Base-by-base conservation (phyloP, 2,113 vertebrate genomes). In the Pluvialis apricaria region DNA sequence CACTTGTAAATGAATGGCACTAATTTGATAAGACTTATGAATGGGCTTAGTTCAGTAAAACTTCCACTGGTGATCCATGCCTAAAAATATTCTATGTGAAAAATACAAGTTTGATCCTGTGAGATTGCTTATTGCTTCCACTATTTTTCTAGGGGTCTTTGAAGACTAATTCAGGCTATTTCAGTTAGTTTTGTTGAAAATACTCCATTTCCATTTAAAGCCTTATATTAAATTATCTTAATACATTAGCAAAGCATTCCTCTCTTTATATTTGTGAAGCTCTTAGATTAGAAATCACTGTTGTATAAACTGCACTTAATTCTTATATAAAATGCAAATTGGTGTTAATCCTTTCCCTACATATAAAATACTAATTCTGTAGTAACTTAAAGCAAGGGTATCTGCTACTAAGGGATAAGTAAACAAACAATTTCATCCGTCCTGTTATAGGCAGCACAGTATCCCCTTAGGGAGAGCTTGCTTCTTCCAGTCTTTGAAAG, bases 1-100 rank as follows among this genome's bases (percentile, higher is more conserved):
- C 0, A 0, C 6, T 55, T 68, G 4, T 70, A 58, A 73, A 42
- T 34, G 3, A 52, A 11, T 36, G 2, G 8, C 5, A 9, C 10
- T 62, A 70, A 29, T 10, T 84, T 65, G 20, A 2, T 42, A 47
- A 68, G 9, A 15, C 18, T 86, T 38, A 22, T n/a, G 13, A 81
- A 45, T 25, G 11, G 6, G 17, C 2, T 66, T 73, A 58, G 29
- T 76, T 89, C 11, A 73, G 14, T 47, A 58, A 8, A 13, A 3
- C 1, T 91, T 79, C 6, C 1, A 9, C 9, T 70, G 16, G 11
- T 91, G 15, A 40, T 14, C 11, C 1, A 5, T 60, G 17, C 20
- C 26, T 84, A 14, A 72, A 57, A 86, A 4, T 2, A 15, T 28
- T 51, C 8, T 31, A 6, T 13, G 3, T 44, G 17, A 66, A 31